Conservation (phyloP, 2,113 vertebrate species). For the Anseranas semipalmata region DNA sequence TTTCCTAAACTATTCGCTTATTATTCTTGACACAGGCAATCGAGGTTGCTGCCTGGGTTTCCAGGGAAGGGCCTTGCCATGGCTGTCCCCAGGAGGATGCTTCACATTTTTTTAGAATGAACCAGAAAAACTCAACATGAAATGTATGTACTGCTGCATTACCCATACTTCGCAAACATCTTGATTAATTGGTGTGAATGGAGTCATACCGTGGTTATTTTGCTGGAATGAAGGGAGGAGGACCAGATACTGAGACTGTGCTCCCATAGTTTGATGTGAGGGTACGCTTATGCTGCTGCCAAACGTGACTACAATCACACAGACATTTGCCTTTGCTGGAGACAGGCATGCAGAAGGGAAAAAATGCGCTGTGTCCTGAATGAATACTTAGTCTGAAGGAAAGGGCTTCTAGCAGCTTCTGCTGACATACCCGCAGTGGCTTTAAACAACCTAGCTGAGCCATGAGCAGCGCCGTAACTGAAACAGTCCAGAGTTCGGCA, state of each 20-base stretch:
- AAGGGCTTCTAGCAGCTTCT: not conserved
- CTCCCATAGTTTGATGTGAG: not conserved
- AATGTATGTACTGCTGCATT: not conserved
- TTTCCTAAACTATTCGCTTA: not conserved
- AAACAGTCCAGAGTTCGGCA: not conserved
- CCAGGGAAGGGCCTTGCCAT: not conserved
- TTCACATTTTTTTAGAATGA: not conserved
- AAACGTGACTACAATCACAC: not conserved
- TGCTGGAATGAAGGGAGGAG: not conserved
- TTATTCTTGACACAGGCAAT: not conserved
- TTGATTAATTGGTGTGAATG: not conserved
- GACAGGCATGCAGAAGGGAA: not conserved
- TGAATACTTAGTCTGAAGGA: not conserved
- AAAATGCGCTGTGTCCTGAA: not conserved
- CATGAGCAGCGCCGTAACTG: not conserved
- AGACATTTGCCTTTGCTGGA: not conserved
- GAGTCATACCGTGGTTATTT: not conserved
- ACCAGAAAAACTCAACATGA: not conserved
- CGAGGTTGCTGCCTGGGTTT: not conserved
- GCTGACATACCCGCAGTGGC: not conserved
- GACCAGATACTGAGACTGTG: not conserved
- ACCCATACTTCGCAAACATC: not conserved
- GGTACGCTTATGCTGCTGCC: not conserved
- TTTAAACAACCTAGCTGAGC: not conserved
- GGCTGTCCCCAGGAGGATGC: not conserved